Base-by-base conservation (phyloP, 2,113 vertebrate species). In the Hippocampus barbouri region DNA sequence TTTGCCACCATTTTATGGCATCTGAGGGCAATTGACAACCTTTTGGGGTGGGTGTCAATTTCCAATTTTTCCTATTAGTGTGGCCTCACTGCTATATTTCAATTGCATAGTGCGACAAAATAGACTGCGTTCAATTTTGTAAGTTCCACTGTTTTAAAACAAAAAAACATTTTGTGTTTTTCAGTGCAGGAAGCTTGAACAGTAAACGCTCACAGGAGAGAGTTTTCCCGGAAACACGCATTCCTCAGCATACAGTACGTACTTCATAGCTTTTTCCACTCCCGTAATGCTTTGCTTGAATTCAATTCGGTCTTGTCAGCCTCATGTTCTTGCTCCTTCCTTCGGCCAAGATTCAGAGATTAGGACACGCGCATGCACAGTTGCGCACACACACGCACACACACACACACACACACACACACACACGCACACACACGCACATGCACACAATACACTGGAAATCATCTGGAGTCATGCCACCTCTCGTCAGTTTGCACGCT, bases 221-320 rank as follows among this genome's bases (percentile, higher is more conserved):
- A 73, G 62, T 87, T 90, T 90, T 87, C 87, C 87, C 86, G 75
- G 79, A 86, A 89, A 83, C 84, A 78, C 85, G 88, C 89, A 71
- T 66, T 79, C 66, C 72, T 90, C 88, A 91, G 88, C 87, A 86
- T 70, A 78, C 23, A 72, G 53, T 53, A 56, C 69, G 51, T 45
- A 27, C 51, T 49, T 62, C 68, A 62, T 71, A 61, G 59, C 71
- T 85, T 56, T 74, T 60, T 77, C 49, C 56, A 68, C 69, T 71
- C 71, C 61, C 70, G 65, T 66, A 63, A 70, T 68, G 74, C 71
- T 74, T 67, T 69, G 23, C 10, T 25, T 56, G 7, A 8, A 56
- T n/a, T 21, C 8, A 10, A 10, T 56, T 56, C 1, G 21, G 20
- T 45, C 20, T 38, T 62, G 16, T 34, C 15, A 15, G 60, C 60